Base-by-base conservation (phyloP, 1,140 invertebrate genomes). In the Drosophila ambigua region DNA sequence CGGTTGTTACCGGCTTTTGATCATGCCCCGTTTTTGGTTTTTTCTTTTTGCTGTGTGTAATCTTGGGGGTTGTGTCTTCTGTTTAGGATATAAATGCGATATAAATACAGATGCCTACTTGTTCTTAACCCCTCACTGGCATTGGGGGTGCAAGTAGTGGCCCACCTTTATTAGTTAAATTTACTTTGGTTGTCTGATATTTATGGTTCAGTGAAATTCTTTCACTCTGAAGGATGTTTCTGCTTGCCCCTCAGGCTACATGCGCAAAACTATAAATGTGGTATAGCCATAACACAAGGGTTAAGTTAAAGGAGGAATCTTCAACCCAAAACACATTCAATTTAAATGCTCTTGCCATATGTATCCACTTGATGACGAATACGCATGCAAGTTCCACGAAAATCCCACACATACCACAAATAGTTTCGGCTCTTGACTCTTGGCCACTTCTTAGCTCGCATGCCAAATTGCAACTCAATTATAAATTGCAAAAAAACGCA, bases 381-480 rank as follows among this genome's bases (percentile, higher is more conserved):
- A 79, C 73, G 79, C 83, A 88, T 88, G 83, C 84, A 77, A 88
- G 84, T 88, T 88, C 83, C 83, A 73, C 75, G 83, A 88, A 88
- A 87, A 74, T 54, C 43, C 64, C 26, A 20, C 15, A 43, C 77
- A 79, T 72, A 71, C 83, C 81, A 58, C 55, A 74, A 77, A 88
- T 83, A 89, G 84, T 83, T 66, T 31, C 53, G 41, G 35, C 39
- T 41, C 43, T 54, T 24, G 31, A 26, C 24, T 79, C 51, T 69
- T 62, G 50, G 73, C 57, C 66, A 23, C 73, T 66, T 54, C 76
- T 66, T 59, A 64, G 73, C 73, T 76, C 69, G 79, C 83, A 77
- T 76, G 75, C 75, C 83, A 87, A 87, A 87, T 88, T 87, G 83
- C 83, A 87, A 88, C 83, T 87, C 85, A 87, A 87, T 87, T 87